Evolutionary conservation across 1,140 invertebrate species (phyloP), one percentile per base, ranked within the genome.

Genomic region (Drosophila prosaltans): DNA sequence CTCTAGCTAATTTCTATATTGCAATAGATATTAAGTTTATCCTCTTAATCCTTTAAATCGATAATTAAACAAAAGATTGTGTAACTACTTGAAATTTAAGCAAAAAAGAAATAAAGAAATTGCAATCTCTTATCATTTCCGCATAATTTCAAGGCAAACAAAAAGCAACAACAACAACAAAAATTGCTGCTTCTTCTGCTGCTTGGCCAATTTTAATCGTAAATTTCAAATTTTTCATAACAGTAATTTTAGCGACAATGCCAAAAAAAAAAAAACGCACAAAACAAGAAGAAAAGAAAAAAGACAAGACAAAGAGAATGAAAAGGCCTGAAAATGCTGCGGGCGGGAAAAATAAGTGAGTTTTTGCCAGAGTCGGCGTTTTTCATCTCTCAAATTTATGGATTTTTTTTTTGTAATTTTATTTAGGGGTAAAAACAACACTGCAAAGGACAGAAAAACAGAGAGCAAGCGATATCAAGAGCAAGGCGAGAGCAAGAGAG

Each of bases 201-300:
- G 80, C 73, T 73, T 79, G 76, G 69, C 60, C 73, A 76, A 76
- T 76, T 76, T 64, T 70, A 80, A 78, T 82, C 88, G 73, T 91
- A 91, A 91, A 91, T 91, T 91, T 86, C 4, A 89, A 91, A 89
- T 82, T 74, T 85, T 90, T 91, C 89, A 91, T 85, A 91, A 91
- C 89, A 91, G 78, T 79, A 85, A 82, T 91, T 91, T 61, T 73
- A 85, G 69, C 62, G 78, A 74, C 80, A 86, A 74, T 69, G 68
- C 48, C 66, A 51, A 48, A 70, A 63, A 51, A 48, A 70, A 63
- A 51, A 65, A 51, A 61, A 60, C 64, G 45, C 30, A 65, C 63
- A 41, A 69, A 51, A 61, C 43, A 48, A 78, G 45, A 69, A 54
- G 41, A 65, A 74, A n/a, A 55, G 54, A 30, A 28, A 36, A 57